These are phyloP conservation scores for Brachionus angularis DNA, from an alignment of 1,140 invertebrate genomes.

Conservation along the genomic window DNA sequence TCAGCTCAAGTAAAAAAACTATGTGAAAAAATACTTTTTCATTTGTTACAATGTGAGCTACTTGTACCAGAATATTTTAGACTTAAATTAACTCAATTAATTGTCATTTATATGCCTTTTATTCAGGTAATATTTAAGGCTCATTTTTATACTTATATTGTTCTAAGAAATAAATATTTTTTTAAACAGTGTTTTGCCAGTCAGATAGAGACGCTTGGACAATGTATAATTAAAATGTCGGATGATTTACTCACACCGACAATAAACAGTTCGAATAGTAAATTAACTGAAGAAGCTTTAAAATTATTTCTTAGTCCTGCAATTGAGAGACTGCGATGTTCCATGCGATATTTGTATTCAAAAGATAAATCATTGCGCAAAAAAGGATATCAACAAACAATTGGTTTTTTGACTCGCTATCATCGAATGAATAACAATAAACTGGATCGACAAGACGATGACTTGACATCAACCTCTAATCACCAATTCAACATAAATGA, in stretches of 20 bases:
- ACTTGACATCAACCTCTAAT: not conserved
- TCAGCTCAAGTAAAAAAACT: constrained; percentile 6
- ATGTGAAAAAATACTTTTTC: constrained; percentile 23
- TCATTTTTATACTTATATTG: not conserved
- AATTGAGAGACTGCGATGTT: constrained; percentile 26
- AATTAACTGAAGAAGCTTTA: constrained; percentile 29
- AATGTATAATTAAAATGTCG: constrained; percentile 28
- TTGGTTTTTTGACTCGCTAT: constrained; percentile 22
- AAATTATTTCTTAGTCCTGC: constrained; percentile 35
- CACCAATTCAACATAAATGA: not conserved
- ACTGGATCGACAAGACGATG: not conserved
- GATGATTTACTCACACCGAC: constrained; percentile 29
- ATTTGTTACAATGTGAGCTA: constrained; percentile 29
- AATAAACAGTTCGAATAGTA: constrained; percentile 1
- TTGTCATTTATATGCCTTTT: constrained; percentile 2
- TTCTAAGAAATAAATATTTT: not conserved
- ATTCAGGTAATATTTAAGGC: constrained; percentile 16
- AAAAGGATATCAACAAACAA: constrained; percentile 39
- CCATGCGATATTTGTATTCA: constrained; percentile 36
- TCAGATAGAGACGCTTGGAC: constrained; percentile 25
- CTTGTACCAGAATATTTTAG: constrained; percentile 7
- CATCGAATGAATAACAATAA: constrained; percentile 33
- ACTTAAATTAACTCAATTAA: not conserved
- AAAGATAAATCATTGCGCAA: constrained; percentile 38
- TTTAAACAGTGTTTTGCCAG: not conserved